Percentiles rank a stretch among this genome's conserved stretches.
Conservation (phyloP, 2,797 vertebrate species). For the Poecile montanus region DNA sequence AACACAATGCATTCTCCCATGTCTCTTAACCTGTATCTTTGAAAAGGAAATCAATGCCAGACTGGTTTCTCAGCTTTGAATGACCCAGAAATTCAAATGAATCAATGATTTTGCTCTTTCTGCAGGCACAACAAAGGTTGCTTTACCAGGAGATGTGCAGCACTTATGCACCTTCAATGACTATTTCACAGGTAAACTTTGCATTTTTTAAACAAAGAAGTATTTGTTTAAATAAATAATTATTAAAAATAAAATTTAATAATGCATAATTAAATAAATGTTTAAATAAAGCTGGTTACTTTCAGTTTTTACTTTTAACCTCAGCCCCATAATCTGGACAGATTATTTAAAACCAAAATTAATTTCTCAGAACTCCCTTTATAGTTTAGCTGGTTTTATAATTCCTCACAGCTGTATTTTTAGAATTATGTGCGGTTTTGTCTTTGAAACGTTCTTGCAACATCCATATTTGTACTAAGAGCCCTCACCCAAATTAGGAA, state of each 20-base stretch:
- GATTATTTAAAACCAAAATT: not conserved
- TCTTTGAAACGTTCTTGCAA: slow-evolving; percentile 15
- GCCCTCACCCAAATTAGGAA: not conserved
- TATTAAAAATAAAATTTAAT: too few species aligned
- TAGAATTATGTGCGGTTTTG: not conserved
- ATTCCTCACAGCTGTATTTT: not conserved
- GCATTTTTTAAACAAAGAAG: not conserved
- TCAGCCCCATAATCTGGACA: not conserved
- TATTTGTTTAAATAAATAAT: not conserved
- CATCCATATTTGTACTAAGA: not conserved
- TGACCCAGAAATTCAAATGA: not conserved
- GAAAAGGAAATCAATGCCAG: not conserved
- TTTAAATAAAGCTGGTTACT: not conserved
- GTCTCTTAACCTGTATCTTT: not conserved
- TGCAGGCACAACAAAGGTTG: not conserved
- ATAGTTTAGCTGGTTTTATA: not conserved
- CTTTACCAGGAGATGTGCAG: not conserved
- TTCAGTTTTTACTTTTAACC: not conserved
- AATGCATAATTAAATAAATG: too few species aligned
- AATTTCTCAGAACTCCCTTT: not conserved
- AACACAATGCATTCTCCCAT: not conserved
- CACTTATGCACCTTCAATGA: not conserved
- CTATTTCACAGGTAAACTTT: not conserved
- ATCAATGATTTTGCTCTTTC: not conserved
- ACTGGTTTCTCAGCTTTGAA: not conserved